Evolutionary conservation across 2,888 invertebrate genomes (phyloP).

Genomic region (Linnaemya tessellans): DNA sequence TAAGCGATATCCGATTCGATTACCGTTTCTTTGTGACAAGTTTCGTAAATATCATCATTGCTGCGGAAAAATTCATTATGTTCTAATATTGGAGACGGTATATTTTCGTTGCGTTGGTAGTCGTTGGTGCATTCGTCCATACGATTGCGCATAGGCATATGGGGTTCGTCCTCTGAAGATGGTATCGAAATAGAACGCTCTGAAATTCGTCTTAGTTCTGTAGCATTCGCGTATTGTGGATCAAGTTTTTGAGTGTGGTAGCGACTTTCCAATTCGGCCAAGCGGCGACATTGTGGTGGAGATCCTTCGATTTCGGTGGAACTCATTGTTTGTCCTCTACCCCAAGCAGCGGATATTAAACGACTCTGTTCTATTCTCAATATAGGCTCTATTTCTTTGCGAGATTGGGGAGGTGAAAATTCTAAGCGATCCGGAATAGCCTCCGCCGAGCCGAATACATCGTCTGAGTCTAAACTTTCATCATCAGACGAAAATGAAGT

Average conservation of each 20-base stretch:
- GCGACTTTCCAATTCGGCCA: slow-evolving; percentile 87
- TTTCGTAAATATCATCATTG: slow-evolving; percentile 84
- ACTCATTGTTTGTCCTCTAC: slow-evolving; percentile 89
- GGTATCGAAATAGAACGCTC: slow-evolving; percentile 90
- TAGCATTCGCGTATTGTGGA: slow-evolving; percentile 86
- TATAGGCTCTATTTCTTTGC: slow-evolving; percentile 90
- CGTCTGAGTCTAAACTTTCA: slow-evolving; percentile 90
- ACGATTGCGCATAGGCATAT: slow-evolving; percentile 85
- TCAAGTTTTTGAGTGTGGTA: slow-evolving; percentile 87
- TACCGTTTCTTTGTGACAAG: slow-evolving; percentile 83
- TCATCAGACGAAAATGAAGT: slow-evolving; percentile 91
- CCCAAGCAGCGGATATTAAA: slow-evolving; percentile 87
- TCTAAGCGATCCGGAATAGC: slow-evolving; percentile 89
- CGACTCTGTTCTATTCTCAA: slow-evolving; percentile 89
- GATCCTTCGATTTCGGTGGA: slow-evolving; percentile 91
- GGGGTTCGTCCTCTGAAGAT: slow-evolving; percentile 89
- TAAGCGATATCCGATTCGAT: slow-evolving; percentile 86
- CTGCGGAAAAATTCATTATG: slow-evolving; percentile 86
- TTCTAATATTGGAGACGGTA: slow-evolving; percentile 87
- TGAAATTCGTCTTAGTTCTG: slow-evolving; percentile 88
- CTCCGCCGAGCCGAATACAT: slow-evolving; percentile 90
- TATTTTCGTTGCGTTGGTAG: slow-evolving; percentile 86
- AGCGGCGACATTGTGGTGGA: slow-evolving; percentile 88
- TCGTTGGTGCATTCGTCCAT: slow-evolving; percentile 86
- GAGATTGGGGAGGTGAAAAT: slow-evolving; percentile 90